Conservation (phyloP, 2,113 vertebrate species). For the Brachionichthys hirsutus region DNA sequence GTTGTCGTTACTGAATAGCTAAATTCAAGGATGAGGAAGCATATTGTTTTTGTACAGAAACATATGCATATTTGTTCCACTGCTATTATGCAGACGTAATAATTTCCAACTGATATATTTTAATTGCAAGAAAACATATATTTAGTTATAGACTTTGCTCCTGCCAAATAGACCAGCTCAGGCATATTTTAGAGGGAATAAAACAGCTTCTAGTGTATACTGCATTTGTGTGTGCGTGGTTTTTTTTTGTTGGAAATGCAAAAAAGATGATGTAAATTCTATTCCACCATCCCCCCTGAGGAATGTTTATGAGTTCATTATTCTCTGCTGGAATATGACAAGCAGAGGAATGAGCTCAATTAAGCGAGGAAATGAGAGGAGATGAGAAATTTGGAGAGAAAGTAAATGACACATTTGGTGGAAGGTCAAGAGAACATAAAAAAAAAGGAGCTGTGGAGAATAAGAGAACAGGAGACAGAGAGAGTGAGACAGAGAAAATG, state of each 20-base stretch:
- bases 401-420: constrained; percentile 58
- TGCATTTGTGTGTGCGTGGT: constrained; percentile 36
- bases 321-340: constrained; percentile 39
- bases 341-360: constrained; percentile 58
- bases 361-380: constrained; percentile 61
- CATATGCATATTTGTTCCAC: too few relatives aligned
- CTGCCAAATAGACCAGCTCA: constrained; percentile 21
- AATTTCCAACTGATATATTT: too few relatives aligned
- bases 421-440: constrained; percentile 67
- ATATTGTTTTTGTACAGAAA: too few relatives aligned
- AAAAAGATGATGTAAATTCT: constrained; percentile 34
- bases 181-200: constrained; percentile 36
- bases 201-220: constrained; percentile 27
- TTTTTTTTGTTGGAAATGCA: constrained; percentile 46
- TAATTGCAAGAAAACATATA: too few relatives aligned
- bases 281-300: constrained; percentile 4
- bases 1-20: too few relatives aligned
- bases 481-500: constrained; percentile 65
- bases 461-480: constrained; percentile 29
- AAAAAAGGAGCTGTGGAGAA: constrained; percentile 58
- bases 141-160: background rate
- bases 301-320: constrained; percentile 40
- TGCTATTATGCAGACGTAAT: too few relatives aligned
- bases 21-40: too few relatives aligned
- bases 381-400: constrained; percentile 55